phyloP scores from a whole-genome alignment of 2,113 vertebrate genomes.

The Noctilio leporinus region DNA sequence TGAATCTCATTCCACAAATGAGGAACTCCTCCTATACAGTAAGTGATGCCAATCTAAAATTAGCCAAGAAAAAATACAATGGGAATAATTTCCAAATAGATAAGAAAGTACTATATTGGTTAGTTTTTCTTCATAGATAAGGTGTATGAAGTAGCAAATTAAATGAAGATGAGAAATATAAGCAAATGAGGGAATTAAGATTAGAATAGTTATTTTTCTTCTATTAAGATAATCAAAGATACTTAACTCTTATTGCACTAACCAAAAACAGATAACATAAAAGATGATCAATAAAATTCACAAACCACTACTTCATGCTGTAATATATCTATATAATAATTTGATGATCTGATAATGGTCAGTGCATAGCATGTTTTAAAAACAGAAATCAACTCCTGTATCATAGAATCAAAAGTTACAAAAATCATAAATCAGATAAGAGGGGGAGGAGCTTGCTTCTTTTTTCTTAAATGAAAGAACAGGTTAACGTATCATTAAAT shows the following conservation, averaged over 20 bases:
- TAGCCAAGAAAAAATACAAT: background rate
- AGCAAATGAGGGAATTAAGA: background rate
- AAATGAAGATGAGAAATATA: background rate
- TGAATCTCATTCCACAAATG: background rate
- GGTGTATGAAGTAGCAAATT: background rate
- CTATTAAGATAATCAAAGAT: background rate
- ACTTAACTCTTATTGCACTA: background rate
- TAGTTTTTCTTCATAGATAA: background rate
- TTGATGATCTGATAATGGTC: background rate
- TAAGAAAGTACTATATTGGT: background rate
- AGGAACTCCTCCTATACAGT: background rate
- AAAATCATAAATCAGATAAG: conserved; percentile 14
- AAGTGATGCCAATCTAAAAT: background rate
- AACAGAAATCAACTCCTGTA: background rate
- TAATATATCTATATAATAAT: background rate
- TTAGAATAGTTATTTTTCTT: background rate
- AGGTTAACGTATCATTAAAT: background rate
- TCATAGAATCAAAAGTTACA: conserved; percentile 7
- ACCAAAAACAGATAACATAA: conserved; percentile 5
- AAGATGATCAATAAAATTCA: conserved; percentile 18
- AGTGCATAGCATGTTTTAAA: background rate
- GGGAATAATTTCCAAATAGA: background rate
- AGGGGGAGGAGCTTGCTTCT: background rate
- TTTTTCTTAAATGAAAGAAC: background rate
- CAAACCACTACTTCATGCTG: background rate